phyloP scores from a whole-genome alignment of 2,797 vertebrate species.

The Pseudochirops cupreus region DNA sequence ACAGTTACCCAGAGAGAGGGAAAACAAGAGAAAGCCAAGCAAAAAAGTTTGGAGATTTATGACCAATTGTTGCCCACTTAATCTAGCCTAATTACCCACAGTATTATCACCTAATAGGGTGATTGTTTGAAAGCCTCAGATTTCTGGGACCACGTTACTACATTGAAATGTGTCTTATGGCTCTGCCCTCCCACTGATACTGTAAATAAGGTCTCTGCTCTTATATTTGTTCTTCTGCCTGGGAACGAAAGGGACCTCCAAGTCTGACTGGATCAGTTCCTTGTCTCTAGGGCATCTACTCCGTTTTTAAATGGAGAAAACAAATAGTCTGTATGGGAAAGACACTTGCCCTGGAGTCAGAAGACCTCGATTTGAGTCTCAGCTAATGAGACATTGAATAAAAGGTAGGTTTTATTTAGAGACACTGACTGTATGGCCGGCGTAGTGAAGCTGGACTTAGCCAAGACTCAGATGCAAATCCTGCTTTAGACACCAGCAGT shows the following conservation, averaged over 20 bases:
- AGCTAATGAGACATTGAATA: not conserved
- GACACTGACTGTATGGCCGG: not conserved
- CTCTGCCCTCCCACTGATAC: slow-evolving; percentile 3
- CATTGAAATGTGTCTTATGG: not conserved
- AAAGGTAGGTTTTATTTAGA: slow-evolving; percentile 3
- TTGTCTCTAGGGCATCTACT: not conserved
- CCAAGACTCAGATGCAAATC: not conserved
- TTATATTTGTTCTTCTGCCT: not conserved
- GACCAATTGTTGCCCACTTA: not conserved
- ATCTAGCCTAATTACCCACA: not conserved
- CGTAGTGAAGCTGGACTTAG: not conserved
- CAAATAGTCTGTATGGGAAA: not conserved
- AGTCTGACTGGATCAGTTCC: not conserved
- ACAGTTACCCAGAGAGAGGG: accelerated
- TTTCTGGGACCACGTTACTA: not conserved
- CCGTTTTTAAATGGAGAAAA: not conserved
- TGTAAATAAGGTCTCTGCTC: not conserved
- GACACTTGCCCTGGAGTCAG: not conserved
- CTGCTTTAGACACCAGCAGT: not conserved
- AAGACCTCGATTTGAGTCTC: not conserved
- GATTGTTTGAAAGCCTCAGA: not conserved
- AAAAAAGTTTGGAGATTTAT: not conserved
- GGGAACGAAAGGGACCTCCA: not conserved
- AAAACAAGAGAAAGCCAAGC: not conserved
- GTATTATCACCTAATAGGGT: slow-evolving; percentile 4